phyloP scores from a whole-genome alignment of 2,113 vertebrate genomes.

The Rhombomys opimus region DNA sequence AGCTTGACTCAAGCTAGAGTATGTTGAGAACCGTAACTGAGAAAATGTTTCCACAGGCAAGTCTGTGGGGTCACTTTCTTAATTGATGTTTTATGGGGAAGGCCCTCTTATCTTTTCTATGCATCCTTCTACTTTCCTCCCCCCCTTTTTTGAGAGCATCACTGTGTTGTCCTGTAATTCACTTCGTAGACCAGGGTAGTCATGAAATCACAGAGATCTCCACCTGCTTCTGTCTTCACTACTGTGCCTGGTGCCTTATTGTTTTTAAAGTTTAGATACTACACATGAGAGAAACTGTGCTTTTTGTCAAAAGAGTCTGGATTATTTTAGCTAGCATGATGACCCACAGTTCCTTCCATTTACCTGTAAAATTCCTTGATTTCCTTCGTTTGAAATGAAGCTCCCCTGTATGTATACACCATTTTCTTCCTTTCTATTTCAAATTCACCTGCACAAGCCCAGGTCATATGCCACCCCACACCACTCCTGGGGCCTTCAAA shows the following conservation, averaged over 20 bases:
- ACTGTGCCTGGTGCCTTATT: neutral
- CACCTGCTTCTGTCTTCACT: neutral
- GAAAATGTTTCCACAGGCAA: neutral
- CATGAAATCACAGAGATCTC: neutral
- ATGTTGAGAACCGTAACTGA: neutral
- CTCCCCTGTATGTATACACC: neutral
- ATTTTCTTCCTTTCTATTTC: neutral
- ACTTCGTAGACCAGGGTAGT: neutral
- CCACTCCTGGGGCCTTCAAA: neutral
- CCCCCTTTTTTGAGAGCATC: neutral
- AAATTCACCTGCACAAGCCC: neutral
- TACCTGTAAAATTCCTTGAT: neutral
- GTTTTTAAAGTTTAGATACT: neutral
- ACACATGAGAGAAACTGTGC: neutral
- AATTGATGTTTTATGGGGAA: neutral
- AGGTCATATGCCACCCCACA: neutral
- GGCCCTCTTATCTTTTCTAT: rapidly evolving
- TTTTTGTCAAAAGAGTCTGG: neutral
- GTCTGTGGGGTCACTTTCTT: neutral
- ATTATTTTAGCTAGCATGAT: neutral
- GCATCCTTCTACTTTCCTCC: neutral
- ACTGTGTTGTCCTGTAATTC: neutral
- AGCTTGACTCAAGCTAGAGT: neutral
- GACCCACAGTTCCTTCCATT: neutral
- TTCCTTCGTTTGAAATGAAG: neutral